These are phyloP conservation scores for Sebastes nivosus DNA, from an alignment of 2,797 vertebrate genomes.

Conservation along the genomic window DNA sequence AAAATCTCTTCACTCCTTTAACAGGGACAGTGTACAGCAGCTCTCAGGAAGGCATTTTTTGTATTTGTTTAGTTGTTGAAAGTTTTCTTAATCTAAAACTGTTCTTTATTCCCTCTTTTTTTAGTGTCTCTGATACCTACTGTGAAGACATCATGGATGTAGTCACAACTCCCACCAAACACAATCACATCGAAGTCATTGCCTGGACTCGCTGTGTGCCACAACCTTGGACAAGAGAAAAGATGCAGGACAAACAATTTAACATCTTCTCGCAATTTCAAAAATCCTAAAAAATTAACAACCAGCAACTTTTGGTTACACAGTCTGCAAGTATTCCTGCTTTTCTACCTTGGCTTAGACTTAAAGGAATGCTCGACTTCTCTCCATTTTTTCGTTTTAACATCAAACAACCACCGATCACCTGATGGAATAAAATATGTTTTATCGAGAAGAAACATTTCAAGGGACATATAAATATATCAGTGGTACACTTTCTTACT, in stretches of 20 bases:
- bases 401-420: conserved; percentile 91
- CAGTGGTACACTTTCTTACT: conserved; percentile 78
- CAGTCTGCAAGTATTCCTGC: background rate
- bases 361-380: conserved; percentile 88
- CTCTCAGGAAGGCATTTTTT: no score
- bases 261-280: background rate
- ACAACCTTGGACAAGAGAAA: conserved; percentile 81
- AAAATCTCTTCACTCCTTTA: no score
- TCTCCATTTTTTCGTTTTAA: conserved; percentile 88
- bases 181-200: conserved; percentile 94
- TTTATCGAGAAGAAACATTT: background rate
- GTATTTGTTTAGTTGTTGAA: no score
- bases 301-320: background rate
- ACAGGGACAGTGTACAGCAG: no score
- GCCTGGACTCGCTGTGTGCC: conserved; percentile 92
- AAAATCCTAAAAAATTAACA: background rate
- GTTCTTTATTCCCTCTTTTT: background rate
- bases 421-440: conserved; percentile 73
- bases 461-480: background rate
- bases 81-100: no score
- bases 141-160: conserved; percentile 86
- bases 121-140: conserved; percentile 77
- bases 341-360: conserved; percentile 90
- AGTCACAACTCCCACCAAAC: conserved; percentile 96
- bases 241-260: background rate